phyloP scores from a whole-genome alignment of 1,140 invertebrate genomes.

The Nasonia giraulti region DNA sequence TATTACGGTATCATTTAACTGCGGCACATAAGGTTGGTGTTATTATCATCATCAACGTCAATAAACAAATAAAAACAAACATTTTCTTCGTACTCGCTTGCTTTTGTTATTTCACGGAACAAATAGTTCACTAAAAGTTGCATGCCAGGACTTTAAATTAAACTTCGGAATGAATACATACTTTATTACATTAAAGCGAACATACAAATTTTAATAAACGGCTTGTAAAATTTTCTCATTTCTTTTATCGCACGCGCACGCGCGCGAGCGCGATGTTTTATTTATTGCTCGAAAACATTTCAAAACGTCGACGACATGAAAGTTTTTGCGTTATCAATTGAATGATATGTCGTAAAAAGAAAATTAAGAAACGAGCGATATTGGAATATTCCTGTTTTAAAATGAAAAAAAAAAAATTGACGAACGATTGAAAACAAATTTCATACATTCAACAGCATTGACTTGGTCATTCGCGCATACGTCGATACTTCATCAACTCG shows the following conservation, averaged over 20 bases:
- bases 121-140: neutral
- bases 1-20: neutral
- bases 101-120: neutral
- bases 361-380: slow-evolving; percentile 27
- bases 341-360: slow-evolving; percentile 32
- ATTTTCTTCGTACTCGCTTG: neutral
- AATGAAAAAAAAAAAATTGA: neutral
- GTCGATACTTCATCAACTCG: neutral
- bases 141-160: neutral
- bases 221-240: slow-evolving; percentile 30
- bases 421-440: no score
- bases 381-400: neutral
- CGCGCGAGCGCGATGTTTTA: neutral
- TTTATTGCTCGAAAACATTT: slow-evolving; percentile 39
- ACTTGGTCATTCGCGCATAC: neutral
- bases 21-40: no score
- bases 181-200: slow-evolving; percentile 34
- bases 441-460: no score
- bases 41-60: no score
- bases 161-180: slow-evolving; percentile 31
- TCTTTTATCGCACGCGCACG: slow-evolving; percentile 29
- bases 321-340: slow-evolving; percentile 38
- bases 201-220: slow-evolving; percentile 39
- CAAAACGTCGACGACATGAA: slow-evolving; percentile 25
- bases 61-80: no score